These are phyloP conservation scores for Thecophora atra DNA, from an alignment of 2,888 invertebrate species.

Conservation along the genomic window DNA sequence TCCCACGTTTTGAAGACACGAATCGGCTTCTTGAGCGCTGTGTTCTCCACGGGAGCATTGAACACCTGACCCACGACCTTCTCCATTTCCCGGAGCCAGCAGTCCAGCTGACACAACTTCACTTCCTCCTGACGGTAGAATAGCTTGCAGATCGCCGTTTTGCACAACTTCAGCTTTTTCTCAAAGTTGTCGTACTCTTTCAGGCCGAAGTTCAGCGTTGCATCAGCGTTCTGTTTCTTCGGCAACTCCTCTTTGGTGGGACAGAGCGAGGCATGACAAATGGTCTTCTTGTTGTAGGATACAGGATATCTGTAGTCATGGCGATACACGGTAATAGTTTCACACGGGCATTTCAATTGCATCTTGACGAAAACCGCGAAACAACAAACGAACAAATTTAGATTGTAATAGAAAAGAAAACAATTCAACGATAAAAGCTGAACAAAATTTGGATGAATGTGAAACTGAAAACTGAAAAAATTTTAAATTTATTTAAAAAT, in stretches of 20 bases:
- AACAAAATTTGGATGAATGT: too few relatives aligned
- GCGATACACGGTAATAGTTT: conserved; percentile 5
- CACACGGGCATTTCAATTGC: conserved; percentile 11
- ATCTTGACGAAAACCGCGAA: background rate
- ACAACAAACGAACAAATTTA: background rate
- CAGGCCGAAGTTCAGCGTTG: background rate
- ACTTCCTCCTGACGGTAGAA: background rate
- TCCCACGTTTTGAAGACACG: conserved; percentile 1
- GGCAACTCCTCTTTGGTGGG: background rate
- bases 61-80: background rate
- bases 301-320: background rate
- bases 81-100: background rate
- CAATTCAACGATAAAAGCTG: too few relatives aligned
- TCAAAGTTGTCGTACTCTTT: conserved; percentile 2
- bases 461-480: too few relatives aligned
- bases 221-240: background rate
- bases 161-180: background rate
- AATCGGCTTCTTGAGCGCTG: background rate
- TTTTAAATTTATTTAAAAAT: too few relatives aligned
- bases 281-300: background rate
- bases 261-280: background rate
- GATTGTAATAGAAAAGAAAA: background rate
- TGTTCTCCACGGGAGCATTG: background rate
- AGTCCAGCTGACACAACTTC: background rate
- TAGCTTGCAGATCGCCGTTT: background rate